phyloP scores from a whole-genome alignment of 2,888 invertebrate genomes.

The Heteropelma amictum region DNA sequence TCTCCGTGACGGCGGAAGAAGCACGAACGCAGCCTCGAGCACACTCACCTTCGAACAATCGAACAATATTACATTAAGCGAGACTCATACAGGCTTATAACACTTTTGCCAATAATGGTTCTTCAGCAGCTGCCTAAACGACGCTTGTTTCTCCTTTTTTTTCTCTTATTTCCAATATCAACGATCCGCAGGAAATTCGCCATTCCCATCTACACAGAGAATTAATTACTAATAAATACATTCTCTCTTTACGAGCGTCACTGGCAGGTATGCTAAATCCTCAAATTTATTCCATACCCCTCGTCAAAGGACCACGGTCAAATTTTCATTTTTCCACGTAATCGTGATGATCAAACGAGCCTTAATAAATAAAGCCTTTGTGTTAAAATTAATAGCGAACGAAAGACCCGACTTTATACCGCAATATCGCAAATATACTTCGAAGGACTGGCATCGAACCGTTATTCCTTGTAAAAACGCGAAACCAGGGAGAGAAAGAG shows the following conservation, averaged over 20 bases:
- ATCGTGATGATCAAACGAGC: not conserved
- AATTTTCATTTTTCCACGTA: not conserved
- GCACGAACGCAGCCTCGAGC: not conserved
- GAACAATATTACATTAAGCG: not conserved
- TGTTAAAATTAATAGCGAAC: conserved; percentile 18
- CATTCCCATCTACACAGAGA: too few relatives aligned
- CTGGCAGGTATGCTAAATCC: too few relatives aligned
- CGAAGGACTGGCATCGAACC: conserved; percentile 12
- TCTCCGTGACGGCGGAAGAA: conserved; percentile 1
- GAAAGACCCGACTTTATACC: not conserved
- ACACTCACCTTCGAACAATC: not conserved
- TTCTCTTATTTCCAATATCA: too few relatives aligned
- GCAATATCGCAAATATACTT: conserved; percentile 4
- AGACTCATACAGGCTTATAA: not conserved
- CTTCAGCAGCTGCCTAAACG: too few relatives aligned
- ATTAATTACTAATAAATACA: too few relatives aligned
- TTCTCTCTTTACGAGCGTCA: too few relatives aligned
- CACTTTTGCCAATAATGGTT: too few relatives aligned
- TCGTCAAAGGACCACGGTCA: not conserved
- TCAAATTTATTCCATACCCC: too few relatives aligned
- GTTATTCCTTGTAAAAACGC: not conserved
- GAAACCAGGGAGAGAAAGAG: conserved; percentile 5
- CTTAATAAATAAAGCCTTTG: not conserved
- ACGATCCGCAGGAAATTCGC: too few relatives aligned
- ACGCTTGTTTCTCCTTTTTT: too few relatives aligned